These are phyloP conservation scores for Camponotus fellah DNA, from an alignment of 2,888 invertebrate species.

Conservation along the genomic window DNA sequence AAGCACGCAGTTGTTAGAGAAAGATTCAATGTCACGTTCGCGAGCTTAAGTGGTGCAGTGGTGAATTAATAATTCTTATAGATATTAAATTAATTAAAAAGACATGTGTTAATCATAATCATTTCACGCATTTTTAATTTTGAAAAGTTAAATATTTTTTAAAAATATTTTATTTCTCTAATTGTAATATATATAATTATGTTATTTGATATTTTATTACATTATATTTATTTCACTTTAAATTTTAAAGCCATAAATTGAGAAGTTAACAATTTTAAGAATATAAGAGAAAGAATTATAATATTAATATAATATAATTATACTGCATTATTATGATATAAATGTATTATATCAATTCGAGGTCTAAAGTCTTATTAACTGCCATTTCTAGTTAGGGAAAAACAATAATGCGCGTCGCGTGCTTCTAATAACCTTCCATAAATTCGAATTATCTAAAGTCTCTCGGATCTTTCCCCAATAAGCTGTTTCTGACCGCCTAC, in stretches of 20 bases:
- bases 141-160: not conserved
- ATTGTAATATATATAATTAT: not conserved
- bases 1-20: not conserved
- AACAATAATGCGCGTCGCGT: constrained; percentile 59
- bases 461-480: constrained; percentile 30
- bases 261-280: not conserved
- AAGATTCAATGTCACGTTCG: not conserved
- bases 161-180: not conserved
- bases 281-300: not conserved
- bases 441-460: constrained; percentile 55
- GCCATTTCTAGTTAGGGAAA: not conserved
- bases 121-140: not conserved
- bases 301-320: constrained; percentile 10
- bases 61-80: not conserved
- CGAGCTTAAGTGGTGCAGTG: not conserved
- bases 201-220: not conserved
- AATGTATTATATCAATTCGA: not conserved
- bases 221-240: not conserved
- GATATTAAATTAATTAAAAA: not conserved
- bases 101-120: not conserved
- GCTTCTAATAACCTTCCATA: constrained; percentile 61
- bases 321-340: not conserved
- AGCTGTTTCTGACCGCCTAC: constrained; percentile 24
- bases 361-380: constrained; percentile 14
- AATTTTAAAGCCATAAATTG: not conserved